These are phyloP conservation scores for Dorcus hopei DNA, from an alignment of 2,888 invertebrate species.

Conservation along the genomic window DNA sequence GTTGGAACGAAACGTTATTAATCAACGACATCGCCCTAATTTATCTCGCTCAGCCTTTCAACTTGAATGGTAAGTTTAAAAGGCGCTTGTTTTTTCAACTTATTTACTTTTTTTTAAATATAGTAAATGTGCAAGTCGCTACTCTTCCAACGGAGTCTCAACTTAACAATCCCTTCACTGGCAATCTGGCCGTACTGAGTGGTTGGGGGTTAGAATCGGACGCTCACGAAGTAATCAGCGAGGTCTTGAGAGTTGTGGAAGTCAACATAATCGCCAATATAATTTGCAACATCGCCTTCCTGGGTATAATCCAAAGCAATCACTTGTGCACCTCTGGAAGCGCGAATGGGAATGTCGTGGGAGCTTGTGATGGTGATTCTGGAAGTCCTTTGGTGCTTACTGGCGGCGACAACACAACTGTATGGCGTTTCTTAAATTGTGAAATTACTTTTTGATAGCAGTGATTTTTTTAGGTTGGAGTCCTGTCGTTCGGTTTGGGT, in stretches of 20 bases:
- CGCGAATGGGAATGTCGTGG: not conserved
- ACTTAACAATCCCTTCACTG: constrained; percentile 4
- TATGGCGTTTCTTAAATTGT: not conserved
- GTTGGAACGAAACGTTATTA: constrained; percentile 30
- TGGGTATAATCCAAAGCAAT: constrained; percentile 4
- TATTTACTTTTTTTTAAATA: not conserved
- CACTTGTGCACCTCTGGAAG: constrained; percentile 13
- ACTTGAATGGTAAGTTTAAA: constrained; percentile 5
- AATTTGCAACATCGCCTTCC: constrained; percentile 8
- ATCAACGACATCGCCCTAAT: constrained; percentile 47
- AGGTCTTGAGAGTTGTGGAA: constrained; percentile 4
- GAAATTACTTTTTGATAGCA: not conserved
- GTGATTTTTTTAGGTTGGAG: not conserved
- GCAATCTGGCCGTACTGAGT: constrained; percentile 7
- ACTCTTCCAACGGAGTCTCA: constrained; percentile 4
- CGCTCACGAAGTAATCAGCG: not conserved
- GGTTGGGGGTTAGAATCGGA: constrained; percentile 17
- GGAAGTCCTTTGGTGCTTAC: constrained; percentile 10
- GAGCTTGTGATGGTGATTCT: constrained; percentile 15
- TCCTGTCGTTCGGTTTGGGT: not conserved
- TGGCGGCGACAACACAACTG: not conserved
- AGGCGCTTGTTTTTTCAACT: not conserved
- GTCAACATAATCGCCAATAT: constrained; percentile 9
- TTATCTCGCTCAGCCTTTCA: not conserved
- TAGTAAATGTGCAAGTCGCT: constrained; percentile 7